Evolutionary conservation across 2,888 invertebrate genomes (phyloP).

Genomic region (Perithous albicinctus): DNA sequence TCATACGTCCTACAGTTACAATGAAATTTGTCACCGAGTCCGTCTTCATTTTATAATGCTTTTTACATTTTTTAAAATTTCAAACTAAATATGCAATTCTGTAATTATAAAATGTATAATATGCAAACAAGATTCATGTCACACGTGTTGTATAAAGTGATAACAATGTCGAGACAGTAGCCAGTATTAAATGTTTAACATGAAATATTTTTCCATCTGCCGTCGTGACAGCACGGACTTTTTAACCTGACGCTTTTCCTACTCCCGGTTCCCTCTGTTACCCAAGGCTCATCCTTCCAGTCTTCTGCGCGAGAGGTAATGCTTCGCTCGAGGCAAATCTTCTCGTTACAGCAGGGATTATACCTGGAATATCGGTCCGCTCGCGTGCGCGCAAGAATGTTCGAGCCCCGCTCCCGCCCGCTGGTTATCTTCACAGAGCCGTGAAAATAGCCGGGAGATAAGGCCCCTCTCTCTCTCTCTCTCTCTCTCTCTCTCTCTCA

Average conservation of each 20-base stretch:
- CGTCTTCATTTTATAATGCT: no score
- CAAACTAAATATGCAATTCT: no score
- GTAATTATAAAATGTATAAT: neutral
- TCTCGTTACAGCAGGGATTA: slow-evolving; percentile 65
- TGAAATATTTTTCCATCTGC: neutral
- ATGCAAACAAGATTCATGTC: neutral
- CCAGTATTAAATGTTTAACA: neutral
- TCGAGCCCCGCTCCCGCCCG: slow-evolving; percentile 40
- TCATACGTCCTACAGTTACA: no score
- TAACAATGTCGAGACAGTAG: neutral
- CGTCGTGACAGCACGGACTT: slow-evolving; percentile 21
- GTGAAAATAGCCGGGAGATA: slow-evolving; percentile 60
- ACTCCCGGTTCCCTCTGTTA: neutral
- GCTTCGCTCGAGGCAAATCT: slow-evolving; percentile 61
- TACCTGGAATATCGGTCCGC: slow-evolving; percentile 64
- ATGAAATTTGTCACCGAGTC: no score
- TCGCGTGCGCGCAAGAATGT: slow-evolving; percentile 52
- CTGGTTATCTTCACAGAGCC: slow-evolving; percentile 63
- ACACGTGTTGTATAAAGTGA: neutral
- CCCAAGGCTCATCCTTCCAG: slow-evolving; percentile 26
- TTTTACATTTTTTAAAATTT: no score
- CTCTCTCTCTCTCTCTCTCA: no score
- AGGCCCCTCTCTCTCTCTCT: no score
- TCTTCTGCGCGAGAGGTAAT: slow-evolving; percentile 32
- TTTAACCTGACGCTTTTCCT: slow-evolving; percentile 1